phyloP scores from a whole-genome alignment of 2,113 vertebrate species.

The Rhegmatorhina hoffmannsi region DNA sequence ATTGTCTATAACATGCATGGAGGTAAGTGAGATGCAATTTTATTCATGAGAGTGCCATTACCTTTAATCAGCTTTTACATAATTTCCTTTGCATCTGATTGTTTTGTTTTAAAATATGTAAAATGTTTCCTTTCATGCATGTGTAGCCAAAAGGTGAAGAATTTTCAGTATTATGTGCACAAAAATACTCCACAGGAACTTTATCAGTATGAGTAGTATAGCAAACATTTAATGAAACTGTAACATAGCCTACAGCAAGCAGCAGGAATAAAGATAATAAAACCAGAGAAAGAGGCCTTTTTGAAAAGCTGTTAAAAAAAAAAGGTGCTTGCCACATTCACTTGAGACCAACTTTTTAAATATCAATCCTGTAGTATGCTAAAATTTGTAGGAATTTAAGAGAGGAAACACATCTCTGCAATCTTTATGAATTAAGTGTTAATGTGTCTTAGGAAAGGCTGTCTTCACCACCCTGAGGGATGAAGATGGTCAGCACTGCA shows the following conservation, averaged over 20 bases:
- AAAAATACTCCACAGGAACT: not conserved
- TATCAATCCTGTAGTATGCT: not conserved
- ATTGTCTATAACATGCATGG: not conserved
- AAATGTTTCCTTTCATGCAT: not conserved
- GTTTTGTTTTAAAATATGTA: not conserved
- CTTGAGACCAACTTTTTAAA: not conserved
- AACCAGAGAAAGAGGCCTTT: not conserved
- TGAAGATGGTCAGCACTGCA: not conserved
- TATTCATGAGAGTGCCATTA: not conserved
- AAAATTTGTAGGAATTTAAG: not conserved
- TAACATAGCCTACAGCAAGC: not conserved
- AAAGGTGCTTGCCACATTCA: not conserved
- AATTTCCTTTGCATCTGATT: not conserved
- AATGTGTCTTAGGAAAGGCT: not conserved
- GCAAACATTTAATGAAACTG: not conserved
- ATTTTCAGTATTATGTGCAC: not conserved
- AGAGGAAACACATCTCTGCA: not conserved
- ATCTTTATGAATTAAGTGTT: not conserved
- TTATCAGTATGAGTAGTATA: not conserved
- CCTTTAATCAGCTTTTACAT: slow-evolving; percentile 4
- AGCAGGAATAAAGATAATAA: not conserved
- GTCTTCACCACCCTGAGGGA: not conserved
- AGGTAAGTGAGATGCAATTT: not conserved
- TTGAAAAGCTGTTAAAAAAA: not conserved
- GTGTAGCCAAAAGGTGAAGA: not conserved